Conservation (phyloP, 2,113 vertebrate genomes). For the Sylvia atricapilla region DNA sequence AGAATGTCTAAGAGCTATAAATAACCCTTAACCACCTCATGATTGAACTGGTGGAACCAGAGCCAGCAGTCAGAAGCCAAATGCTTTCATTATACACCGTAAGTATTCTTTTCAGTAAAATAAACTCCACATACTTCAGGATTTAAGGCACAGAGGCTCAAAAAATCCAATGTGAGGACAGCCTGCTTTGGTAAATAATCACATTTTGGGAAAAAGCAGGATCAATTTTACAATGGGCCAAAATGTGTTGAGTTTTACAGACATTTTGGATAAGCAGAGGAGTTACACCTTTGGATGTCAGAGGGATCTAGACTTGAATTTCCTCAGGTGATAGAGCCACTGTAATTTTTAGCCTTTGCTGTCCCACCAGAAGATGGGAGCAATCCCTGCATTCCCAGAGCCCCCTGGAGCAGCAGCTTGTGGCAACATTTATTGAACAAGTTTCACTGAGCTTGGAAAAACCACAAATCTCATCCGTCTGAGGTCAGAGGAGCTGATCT, state of each 20-base stretch:
- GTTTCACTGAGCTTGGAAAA: background rate
- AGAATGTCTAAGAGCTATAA: slow-evolving; percentile 59
- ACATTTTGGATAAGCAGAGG: background rate
- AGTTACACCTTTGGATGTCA: background rate
- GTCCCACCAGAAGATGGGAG: background rate
- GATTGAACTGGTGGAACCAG: background rate
- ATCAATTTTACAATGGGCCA: background rate
- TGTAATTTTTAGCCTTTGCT: background rate
- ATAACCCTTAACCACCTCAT: slow-evolving; percentile 51
- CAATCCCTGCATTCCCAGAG: background rate
- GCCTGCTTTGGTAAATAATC: background rate
- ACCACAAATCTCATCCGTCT: background rate
- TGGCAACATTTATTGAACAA: background rate
- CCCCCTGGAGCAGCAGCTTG: background rate
- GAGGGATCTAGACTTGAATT: background rate
- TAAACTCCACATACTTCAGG: background rate
- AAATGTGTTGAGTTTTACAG: background rate
- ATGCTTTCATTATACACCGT: background rate
- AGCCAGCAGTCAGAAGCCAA: slow-evolving; percentile 23
- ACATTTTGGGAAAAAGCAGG: background rate
- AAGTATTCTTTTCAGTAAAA: slow-evolving; percentile 5
- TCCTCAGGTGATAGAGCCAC: background rate
- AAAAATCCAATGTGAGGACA: background rate
- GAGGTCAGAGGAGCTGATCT: background rate
- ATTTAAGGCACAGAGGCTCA: background rate